Conservation (phyloP, 2,888 invertebrate genomes). For the Clitarchus hookeri region DNA sequence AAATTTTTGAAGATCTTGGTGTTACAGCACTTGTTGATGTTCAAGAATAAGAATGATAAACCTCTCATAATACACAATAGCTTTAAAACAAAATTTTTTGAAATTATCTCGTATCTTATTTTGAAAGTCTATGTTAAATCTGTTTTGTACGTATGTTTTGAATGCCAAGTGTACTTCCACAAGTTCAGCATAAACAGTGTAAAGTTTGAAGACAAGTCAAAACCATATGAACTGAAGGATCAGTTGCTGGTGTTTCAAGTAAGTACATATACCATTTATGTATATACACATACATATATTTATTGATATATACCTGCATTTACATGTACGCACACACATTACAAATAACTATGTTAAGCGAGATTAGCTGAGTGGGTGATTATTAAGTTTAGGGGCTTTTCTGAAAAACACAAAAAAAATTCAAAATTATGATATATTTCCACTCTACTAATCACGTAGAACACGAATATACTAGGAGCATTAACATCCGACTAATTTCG, state of each 20-base stretch:
- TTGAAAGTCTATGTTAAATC: neutral
- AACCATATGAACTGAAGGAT: neutral
- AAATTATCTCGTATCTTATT: neutral
- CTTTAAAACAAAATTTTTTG: neutral
- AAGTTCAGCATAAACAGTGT: neutral
- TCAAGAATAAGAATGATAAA: neutral
- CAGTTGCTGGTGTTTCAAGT: neutral
- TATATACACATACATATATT: too few relatives aligned
- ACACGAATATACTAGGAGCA: too few relatives aligned
- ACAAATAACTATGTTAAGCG: too few relatives aligned
- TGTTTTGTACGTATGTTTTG: neutral
- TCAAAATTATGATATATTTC: too few relatives aligned
- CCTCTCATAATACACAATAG: neutral
- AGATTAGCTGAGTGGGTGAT: too few relatives aligned
- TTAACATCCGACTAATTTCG: too few relatives aligned
- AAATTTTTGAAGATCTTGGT: neutral
- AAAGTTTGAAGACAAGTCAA: neutral
- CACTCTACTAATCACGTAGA: too few relatives aligned
- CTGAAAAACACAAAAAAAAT: too few relatives aligned
- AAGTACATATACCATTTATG: too few relatives aligned
- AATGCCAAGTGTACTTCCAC: neutral
- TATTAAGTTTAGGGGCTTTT: too few relatives aligned
- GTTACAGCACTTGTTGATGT: neutral
- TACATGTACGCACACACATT: too few relatives aligned
- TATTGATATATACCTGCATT: too few relatives aligned